These are phyloP conservation scores for Hippocampus zosterae DNA, from an alignment of 2,113 vertebrate genomes.

Conservation along the genomic window DNA sequence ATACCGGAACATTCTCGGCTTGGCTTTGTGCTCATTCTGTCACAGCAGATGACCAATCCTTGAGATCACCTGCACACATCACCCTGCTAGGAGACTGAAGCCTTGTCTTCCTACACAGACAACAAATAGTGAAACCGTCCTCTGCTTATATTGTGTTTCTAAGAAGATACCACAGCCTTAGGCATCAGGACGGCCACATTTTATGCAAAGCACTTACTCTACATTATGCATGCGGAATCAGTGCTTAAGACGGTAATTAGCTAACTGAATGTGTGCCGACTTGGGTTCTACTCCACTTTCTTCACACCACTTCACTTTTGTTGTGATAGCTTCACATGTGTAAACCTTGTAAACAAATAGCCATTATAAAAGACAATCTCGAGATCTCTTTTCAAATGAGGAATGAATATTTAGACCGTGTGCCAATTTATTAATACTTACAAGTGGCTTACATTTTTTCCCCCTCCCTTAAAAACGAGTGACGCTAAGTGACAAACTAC, in stretches of 20 bases:
- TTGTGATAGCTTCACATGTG: not conserved
- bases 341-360: not conserved
- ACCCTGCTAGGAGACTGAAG: conserved; percentile 3
- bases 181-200: not conserved
- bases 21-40: conserved; percentile 14
- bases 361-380: not conserved
- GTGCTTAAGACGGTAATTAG: not conserved
- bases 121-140: not conserved
- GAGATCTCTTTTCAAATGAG: not conserved
- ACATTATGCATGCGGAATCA: not conserved
- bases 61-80: conserved; percentile 5
- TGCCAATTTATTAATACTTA: not conserved
- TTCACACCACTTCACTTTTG: not conserved
- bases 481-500: too few relatives aligned
- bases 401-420: not conserved
- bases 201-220: not conserved
- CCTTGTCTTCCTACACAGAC: not conserved
- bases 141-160: not conserved
- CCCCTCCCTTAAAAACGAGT: too few relatives aligned
- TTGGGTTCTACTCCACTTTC: not conserved
- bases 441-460: not conserved
- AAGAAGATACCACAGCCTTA: not conserved
- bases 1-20: conserved; percentile 8
- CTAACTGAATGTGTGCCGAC: not conserved
- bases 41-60: conserved; percentile 27